phyloP scores from a whole-genome alignment of 2,888 invertebrate genomes.

The Pterobdella sp. region DNA sequence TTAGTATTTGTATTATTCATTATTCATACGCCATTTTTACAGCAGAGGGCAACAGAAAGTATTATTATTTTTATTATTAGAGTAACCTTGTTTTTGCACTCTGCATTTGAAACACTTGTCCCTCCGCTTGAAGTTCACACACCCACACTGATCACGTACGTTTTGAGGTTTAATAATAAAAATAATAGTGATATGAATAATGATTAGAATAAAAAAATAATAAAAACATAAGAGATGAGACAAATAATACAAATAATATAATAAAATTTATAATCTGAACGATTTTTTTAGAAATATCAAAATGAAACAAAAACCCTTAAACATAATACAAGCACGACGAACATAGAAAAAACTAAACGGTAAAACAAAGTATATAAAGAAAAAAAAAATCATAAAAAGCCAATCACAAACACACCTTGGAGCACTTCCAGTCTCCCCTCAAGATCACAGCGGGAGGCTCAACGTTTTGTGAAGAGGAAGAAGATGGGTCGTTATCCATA shows the following conservation, averaged over 20 bases:
- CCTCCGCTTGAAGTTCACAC: slow-evolving; percentile 27
- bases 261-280: background rate
- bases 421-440: slow-evolving; percentile 28
- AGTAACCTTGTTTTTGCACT: slow-evolving; percentile 19
- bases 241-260: background rate
- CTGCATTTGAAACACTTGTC: slow-evolving; percentile 27
- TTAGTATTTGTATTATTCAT: too few relatives aligned
- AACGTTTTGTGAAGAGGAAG: too few relatives aligned
- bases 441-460: slow-evolving; percentile 2
- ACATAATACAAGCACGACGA: background rate
- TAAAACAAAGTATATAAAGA: slow-evolving; percentile 10
- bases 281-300: too few relatives aligned
- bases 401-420: slow-evolving; percentile 22
- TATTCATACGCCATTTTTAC: too few relatives aligned
- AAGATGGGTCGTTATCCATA: too few relatives aligned
- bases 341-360: background rate
- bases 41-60: too few relatives aligned
- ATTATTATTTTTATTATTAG: too few relatives aligned
- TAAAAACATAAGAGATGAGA: background rate
- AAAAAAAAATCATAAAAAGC: background rate
- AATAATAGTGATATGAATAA: background rate
- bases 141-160: slow-evolving; percentile 21
- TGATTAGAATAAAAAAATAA: background rate
- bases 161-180: background rate
- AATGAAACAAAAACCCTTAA: background rate